Conservation (phyloP, 1,140 invertebrate species). For the Drosophila sp. region DNA sequence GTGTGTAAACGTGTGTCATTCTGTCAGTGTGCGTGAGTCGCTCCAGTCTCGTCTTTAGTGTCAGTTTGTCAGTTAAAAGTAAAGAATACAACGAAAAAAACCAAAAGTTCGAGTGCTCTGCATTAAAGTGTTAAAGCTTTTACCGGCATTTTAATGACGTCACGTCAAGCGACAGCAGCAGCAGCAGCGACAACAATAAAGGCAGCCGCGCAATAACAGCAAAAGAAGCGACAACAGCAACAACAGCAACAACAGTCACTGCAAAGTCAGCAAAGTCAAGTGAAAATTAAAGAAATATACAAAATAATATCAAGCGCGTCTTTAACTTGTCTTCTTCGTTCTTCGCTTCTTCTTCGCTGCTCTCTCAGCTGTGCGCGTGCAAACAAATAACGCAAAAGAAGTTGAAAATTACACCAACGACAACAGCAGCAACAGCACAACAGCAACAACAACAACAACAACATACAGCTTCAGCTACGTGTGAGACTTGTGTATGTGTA, state of each 20-base stretch:
- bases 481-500: constrained; percentile 11
- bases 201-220: constrained; percentile 34
- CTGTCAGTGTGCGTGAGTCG: constrained; percentile 23
- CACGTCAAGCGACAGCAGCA: constrained; percentile 50
- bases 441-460: constrained; percentile 16
- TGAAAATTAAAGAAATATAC: constrained; percentile 2
- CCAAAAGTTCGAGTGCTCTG: constrained; percentile 20
- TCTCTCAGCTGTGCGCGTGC: constrained; percentile 27
- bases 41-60: constrained; percentile 27
- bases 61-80: constrained; percentile 21
- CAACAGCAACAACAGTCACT: too few relatives aligned
- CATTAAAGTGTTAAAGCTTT: constrained; percentile 38
- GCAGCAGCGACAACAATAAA: constrained; percentile 34
- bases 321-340: constrained; percentile 14
- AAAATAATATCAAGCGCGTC: constrained; percentile 30
- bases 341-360: constrained; percentile 13
- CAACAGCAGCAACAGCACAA: constrained; percentile 14
- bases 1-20: constrained; percentile 28
- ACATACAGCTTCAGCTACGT: constrained; percentile 9
- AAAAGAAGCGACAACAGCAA: constrained; percentile 19
- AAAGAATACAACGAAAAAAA: constrained; percentile 19
- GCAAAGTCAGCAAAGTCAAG: constrained; percentile 44
- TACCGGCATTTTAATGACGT: constrained; percentile 79
- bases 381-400: constrained; percentile 37
- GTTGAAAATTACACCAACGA: constrained; percentile 19